These are phyloP conservation scores for Malurus leucopterus DNA, from an alignment of 2,797 vertebrate species.

Conservation along the genomic window DNA sequence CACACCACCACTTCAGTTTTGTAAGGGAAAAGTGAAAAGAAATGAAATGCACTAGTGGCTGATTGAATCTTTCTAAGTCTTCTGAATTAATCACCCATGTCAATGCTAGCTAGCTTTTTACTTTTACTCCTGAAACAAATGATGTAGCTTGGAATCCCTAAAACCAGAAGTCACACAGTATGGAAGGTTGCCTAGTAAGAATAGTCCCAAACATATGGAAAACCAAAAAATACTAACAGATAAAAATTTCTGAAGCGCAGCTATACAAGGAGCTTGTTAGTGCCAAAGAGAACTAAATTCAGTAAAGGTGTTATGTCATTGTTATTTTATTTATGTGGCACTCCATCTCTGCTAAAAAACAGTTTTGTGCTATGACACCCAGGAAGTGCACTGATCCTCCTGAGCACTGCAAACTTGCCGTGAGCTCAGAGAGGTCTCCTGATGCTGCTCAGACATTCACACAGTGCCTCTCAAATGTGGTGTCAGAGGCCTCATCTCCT, in stretches of 20 bases:
- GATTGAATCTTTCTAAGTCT: background rate
- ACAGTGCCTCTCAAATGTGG: background rate
- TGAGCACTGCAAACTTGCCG: background rate
- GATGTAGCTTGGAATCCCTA: background rate
- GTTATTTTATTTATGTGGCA: background rate
- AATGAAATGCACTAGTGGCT: background rate
- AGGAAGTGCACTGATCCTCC: background rate
- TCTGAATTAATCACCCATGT: background rate
- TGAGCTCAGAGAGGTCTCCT: background rate
- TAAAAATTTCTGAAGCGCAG: background rate
- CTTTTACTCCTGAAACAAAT: background rate
- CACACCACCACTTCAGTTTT: background rate
- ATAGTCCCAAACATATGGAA: background rate
- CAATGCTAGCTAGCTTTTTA: background rate
- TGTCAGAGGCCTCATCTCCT: background rate
- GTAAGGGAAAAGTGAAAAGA: background rate
- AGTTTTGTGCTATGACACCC: background rate
- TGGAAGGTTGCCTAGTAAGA: background rate
- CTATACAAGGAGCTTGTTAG: background rate
- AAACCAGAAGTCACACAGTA: background rate
- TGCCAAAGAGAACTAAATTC: background rate
- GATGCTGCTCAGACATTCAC: background rate
- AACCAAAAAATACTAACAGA: background rate
- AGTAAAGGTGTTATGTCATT: background rate
- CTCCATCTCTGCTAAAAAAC: background rate